Percentiles rank a stretch among this genome's conserved stretches.
Evolutionary conservation across 2,888 invertebrate species (phyloP).

Genomic region (Rhagium mordax): DNA sequence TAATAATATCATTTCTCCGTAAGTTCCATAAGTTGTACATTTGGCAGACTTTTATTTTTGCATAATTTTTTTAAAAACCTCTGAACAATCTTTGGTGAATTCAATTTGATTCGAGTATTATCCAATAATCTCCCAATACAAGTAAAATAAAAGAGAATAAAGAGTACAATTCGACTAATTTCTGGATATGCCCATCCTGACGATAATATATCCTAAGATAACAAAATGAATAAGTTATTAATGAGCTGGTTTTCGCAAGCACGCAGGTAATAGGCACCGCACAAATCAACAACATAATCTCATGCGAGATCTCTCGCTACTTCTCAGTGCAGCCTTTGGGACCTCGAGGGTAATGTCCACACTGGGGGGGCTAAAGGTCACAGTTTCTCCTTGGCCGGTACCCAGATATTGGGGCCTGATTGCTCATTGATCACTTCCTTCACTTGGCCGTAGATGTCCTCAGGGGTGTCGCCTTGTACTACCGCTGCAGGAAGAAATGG

Average conservation of each 20-base stretch:
- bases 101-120: background rate
- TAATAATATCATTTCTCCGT: too few relatives aligned
- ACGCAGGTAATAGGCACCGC: constrained; percentile 60
- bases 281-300: constrained; percentile 50
- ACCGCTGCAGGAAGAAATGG: constrained; percentile 81
- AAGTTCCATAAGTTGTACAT: too few relatives aligned
- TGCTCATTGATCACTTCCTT: constrained; percentile 96
- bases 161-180: background rate
- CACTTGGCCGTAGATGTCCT: constrained; percentile 95
- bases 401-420: constrained; percentile 97
- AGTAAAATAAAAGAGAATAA: background rate
- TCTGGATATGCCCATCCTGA: background rate
- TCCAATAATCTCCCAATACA: background rate
- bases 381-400: constrained; percentile 96
- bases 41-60: too few relatives aligned
- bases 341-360: constrained; percentile 75
- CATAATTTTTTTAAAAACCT: background rate
- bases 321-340: constrained; percentile 65
- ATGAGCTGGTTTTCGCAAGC: constrained; percentile 62
- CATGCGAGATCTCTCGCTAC: constrained; percentile 11
- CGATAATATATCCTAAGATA: constrained; percentile 26
- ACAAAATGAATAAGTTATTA: constrained; percentile 47
- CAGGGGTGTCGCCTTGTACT: constrained; percentile 97
- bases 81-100: background rate
- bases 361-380: constrained; percentile 80